phyloP scores from a whole-genome alignment of 2,113 vertebrate species.

The Carettochelys insculpta region DNA sequence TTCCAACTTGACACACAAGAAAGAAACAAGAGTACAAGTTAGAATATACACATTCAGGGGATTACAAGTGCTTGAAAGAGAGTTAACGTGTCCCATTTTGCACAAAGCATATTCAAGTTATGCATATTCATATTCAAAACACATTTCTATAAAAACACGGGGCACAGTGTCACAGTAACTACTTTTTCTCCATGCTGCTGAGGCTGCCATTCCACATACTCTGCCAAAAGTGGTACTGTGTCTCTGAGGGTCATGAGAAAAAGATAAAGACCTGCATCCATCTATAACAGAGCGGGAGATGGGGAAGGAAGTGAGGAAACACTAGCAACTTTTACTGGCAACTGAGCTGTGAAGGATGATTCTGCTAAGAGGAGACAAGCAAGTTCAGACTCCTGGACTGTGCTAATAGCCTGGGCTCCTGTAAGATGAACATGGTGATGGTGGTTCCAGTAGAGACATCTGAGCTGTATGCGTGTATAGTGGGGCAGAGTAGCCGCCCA shows the following conservation, averaged over 20 bases:
- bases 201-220: slow-evolving; percentile 17
- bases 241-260: slow-evolving; percentile 28
- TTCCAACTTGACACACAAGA: too few relatives aligned
- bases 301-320: slow-evolving; percentile 41
- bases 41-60: too few relatives aligned
- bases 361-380: slow-evolving; percentile 28
- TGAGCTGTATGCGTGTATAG: background rate
- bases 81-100: too few relatives aligned
- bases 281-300: background rate
- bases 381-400: background rate
- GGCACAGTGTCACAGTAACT: too few relatives aligned
- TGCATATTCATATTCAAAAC: too few relatives aligned
- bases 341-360: slow-evolving; percentile 16
- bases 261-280: slow-evolving; percentile 50
- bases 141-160: too few relatives aligned
- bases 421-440: background rate
- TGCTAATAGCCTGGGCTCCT: too few relatives aligned
- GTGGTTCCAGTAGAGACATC: background rate
- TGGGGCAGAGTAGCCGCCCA: too few relatives aligned
- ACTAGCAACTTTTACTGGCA: slow-evolving; percentile 23
- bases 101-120: too few relatives aligned
- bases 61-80: too few relatives aligned
- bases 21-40: too few relatives aligned
- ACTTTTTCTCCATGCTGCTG: slow-evolving; percentile 46
- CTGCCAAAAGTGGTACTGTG: slow-evolving; percentile 59